Conservation (phyloP, 2,797 vertebrate genomes). For the Channa striata region DNA sequence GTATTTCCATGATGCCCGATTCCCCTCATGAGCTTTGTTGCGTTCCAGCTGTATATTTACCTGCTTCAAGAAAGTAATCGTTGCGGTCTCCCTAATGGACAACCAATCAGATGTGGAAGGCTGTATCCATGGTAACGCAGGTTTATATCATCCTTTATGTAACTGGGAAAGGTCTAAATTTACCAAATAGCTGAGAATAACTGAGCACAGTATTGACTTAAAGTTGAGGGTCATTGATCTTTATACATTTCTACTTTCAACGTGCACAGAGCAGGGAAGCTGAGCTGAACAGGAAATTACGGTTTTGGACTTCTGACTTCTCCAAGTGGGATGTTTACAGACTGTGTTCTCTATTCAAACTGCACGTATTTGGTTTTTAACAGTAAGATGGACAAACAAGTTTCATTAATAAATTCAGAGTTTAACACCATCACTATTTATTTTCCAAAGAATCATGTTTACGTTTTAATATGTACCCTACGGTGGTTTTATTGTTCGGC, state of each 20-base stretch:
- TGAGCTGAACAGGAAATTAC: background rate
- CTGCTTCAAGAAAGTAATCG: slow-evolving; percentile 35
- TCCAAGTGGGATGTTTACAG: background rate
- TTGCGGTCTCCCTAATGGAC: slow-evolving; percentile 35
- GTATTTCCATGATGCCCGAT: slow-evolving; percentile 8
- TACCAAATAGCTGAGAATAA: slow-evolving; percentile 52
- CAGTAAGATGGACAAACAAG: background rate
- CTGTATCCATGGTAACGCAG: slow-evolving; percentile 70
- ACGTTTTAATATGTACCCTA: too few species aligned
- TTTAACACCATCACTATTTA: too few species aligned
- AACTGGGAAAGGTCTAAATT: slow-evolving; percentile 72
- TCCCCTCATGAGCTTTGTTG: slow-evolving; percentile 21
- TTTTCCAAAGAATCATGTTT: too few species aligned
- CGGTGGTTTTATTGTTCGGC: too few species aligned
- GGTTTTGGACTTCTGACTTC: background rate
- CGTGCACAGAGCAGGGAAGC: slow-evolving; percentile 11
- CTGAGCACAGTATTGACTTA: slow-evolving; percentile 49
- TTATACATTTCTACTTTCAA: slow-evolving; percentile 29
- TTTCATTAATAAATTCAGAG: too few species aligned
- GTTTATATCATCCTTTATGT: slow-evolving; percentile 68
- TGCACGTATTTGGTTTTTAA: background rate
- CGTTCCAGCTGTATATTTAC: slow-evolving; percentile 23
- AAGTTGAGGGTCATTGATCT: slow-evolving; percentile 43
- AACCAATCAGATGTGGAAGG: slow-evolving; percentile 54
- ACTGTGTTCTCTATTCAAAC: background rate